Conservation (phyloP, 2,113 vertebrate genomes). For the Drymodes brunneopygia region DNA sequence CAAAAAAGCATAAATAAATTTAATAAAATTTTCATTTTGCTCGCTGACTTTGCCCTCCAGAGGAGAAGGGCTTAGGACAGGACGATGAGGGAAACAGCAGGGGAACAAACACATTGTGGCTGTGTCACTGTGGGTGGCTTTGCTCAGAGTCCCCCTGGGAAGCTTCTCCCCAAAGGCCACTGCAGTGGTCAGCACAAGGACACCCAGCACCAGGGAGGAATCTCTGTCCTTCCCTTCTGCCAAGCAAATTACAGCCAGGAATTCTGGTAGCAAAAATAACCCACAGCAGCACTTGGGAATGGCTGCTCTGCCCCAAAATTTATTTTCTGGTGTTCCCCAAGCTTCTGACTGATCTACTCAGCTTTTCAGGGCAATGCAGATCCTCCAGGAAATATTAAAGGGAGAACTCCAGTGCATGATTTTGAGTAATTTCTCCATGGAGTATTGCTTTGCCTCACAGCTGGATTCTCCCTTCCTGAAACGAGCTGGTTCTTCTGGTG, state of each 20-base stretch:
- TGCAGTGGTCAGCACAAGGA: not conserved
- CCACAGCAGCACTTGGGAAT: not conserved
- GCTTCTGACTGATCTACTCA: not conserved
- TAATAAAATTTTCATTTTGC: not conserved
- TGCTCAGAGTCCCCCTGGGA: not conserved
- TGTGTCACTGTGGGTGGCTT: not conserved
- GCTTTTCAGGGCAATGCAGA: not conserved
- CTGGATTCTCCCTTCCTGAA: not conserved
- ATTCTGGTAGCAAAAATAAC: not conserved
- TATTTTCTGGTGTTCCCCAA: not conserved
- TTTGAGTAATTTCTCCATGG: not conserved
- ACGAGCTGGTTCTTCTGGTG: not conserved
- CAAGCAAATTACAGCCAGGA: not conserved
- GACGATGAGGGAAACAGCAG: not conserved
- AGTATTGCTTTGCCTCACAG: not conserved
- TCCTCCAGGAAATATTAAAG: not conserved
- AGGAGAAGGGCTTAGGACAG: not conserved
- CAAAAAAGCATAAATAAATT: not conserved
- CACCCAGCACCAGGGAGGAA: not conserved
- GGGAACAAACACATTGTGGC: rapidly evolving
- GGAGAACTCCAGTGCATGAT: not conserved
- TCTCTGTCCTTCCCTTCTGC: not conserved
- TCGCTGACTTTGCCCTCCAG: not conserved
- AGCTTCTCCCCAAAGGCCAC: not conserved
- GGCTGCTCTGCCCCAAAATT: not conserved